Evolutionary conservation across 2,797 vertebrate genomes (phyloP).

Genomic region (Diceros bicornis): DNA sequence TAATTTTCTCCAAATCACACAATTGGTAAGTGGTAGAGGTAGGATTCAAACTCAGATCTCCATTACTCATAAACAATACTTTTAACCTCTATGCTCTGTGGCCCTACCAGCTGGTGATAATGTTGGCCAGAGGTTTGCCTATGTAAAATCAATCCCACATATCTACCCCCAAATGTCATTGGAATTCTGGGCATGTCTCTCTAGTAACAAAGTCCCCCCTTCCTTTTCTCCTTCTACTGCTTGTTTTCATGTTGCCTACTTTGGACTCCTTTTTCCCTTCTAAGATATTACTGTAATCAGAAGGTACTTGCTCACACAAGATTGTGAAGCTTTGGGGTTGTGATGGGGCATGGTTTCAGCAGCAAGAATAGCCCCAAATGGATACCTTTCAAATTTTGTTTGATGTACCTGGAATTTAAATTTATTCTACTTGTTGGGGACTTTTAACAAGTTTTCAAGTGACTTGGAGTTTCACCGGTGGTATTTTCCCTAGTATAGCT

Average conservation of each 20-base stretch:
- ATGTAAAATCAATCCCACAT: background rate
- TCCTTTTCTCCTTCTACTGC: background rate
- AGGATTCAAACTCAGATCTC: background rate
- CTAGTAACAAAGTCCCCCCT: background rate
- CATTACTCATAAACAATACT: background rate
- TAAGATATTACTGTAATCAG: background rate
- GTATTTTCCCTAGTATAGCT: background rate
- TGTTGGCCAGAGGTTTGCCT: background rate
- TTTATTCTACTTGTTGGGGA: background rate
- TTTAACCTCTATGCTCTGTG: background rate
- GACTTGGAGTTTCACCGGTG: background rate
- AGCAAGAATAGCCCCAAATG: background rate
- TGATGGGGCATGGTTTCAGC: background rate
- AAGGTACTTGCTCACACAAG: background rate
- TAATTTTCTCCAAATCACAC: background rate
- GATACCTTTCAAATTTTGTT: background rate
- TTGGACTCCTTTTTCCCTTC: background rate
- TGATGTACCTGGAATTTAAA: background rate
- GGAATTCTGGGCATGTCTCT: background rate
- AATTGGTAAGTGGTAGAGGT: background rate
- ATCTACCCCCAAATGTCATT: background rate
- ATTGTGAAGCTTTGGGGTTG: background rate
- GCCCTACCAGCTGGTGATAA: background rate
- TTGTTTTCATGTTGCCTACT: background rate
- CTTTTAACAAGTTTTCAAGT: slow-evolving; percentile 22